Base-by-base conservation (phyloP, 2,888 invertebrate genomes). In the Parnassius apollo region DNA sequence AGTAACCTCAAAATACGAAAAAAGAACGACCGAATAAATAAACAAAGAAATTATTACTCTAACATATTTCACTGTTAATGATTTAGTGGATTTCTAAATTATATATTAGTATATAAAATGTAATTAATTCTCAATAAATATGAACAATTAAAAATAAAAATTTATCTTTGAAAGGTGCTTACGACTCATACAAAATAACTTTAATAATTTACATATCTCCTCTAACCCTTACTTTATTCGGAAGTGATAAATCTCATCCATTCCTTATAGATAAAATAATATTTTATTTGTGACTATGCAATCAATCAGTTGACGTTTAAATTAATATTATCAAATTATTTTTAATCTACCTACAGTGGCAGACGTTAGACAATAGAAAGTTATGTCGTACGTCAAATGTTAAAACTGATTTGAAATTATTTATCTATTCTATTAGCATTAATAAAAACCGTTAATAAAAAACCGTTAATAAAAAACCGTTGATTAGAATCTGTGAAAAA, bases 251-350 rank as follows among this genome's bases (percentile, higher is more conserved):
- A 59, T 58, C 62, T 45, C 60, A 61, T 69, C 74, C 83, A 83
- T 88, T 84, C 79, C 79, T 86, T 84, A 86, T 78, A 82, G 85
- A 86, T 83, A 82, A 81, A 65, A 49, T 68, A 66, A 64, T 62
- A 69, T 69, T 69, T 70, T 62, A 69, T 74, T 72, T 69, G 59
- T 64, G 68, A 59, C 66, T n/a, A 25, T 59, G 65, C 67, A 66
- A 74, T 74, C 72, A 69, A 66, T 69, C 59, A 64, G 61, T 66
- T 71, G 70, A 72, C 70, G 65, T 71, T 70, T 60, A 49, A 59
- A 66, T 67, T 66, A 69, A 70, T 72, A 69, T 68, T 66, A 57
- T 75, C 76, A 44, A 78, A 78, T 77, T 74, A 73, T 75, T 67
- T 69, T 66, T 67, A 65, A 66, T 61, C 70, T 71, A 77, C 74